Conservation (phyloP, 2,113 vertebrate genomes). For the Tursiops truncatus region DNA sequence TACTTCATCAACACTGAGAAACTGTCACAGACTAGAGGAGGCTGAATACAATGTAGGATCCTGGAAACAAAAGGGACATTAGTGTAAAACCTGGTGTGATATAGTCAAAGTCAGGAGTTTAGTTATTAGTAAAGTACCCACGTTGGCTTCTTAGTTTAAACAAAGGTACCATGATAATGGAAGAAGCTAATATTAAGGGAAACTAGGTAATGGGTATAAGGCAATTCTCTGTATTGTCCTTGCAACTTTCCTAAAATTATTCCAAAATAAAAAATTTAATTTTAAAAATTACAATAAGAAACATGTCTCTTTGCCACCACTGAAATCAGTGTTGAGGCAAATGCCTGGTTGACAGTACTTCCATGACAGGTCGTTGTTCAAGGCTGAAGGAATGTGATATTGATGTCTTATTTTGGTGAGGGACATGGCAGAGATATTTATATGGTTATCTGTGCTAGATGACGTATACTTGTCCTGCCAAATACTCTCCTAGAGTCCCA, state of each 20-base stretch:
- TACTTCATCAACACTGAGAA: too few relatives aligned
- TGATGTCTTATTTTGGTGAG: not conserved
- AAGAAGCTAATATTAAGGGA: not conserved
- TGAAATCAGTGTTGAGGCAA: not conserved
- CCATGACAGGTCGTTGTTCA: not conserved
- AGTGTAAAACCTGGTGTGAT: not conserved
- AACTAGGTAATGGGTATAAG: not conserved
- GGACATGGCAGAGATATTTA: not conserved
- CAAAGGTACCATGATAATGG: not conserved
- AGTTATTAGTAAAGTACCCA: not conserved
- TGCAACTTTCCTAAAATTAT: not conserved
- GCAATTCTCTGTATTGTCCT: not conserved
- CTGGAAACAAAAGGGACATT: not conserved
- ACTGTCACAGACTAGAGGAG: too few relatives aligned
- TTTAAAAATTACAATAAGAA: not conserved
- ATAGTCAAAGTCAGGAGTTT: not conserved
- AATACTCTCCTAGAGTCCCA: not conserved
- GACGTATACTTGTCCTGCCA: not conserved
- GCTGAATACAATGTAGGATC: too few relatives aligned
- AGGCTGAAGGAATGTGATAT: not conserved
- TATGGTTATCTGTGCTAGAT: not conserved
- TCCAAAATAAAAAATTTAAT: not conserved
- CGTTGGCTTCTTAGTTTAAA: not conserved
- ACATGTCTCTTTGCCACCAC: not conserved
- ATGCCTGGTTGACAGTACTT: not conserved